Evolutionary conservation across 1,140 invertebrate genomes (phyloP), one percentile per base, ranked within the genome.

Genomic region (Lordiphosa clarofinis): DNA sequence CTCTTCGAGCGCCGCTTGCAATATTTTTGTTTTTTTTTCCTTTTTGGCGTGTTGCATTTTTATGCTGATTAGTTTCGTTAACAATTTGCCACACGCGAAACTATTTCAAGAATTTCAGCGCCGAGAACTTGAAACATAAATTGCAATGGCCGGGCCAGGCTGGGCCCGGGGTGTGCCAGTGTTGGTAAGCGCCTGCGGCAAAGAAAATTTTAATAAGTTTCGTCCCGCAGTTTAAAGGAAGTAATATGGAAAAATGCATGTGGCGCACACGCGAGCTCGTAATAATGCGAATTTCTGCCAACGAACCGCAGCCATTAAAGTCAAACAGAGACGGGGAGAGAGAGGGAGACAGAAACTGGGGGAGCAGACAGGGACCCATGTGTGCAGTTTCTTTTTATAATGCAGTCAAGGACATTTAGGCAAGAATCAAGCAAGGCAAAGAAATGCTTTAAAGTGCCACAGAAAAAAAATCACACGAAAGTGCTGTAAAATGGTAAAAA

Each of bases 51-150:
- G 10, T 56, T 64, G 64, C 72, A 69, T 84, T 78, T 72, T 84
- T 84, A 82, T 82, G 78, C 69, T 82, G 78, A 84, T 82, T 82
- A 84, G 79, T 61, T 66, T 64, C 58, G 73, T 84, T 84, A 82
- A 84, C 69, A 78, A 84, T 82, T 82, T 82, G 43, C 60, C 65
- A 65, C 78, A 82, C 78, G 76, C 76, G 78, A 81, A 81, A 81
- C 76, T 81, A 81, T 81, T 81, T 81, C 54, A 70, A 58, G 72
- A 82, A 82, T 81, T 75, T 76, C 54, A 63, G 15, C 48, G 24
- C 15, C 38, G 44, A 60, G 28, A 72, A 73, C 72, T 69, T 72
- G 46, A 64, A 82, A 67, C 76, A 82, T 81, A 81, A 75, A 72
- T 75, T 56, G 74, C 60, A 67, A 12, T 44, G 59, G 35, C 50